phyloP scores from a whole-genome alignment of 2,113 vertebrate genomes.

The Campylomormyrus tamandua region DNA sequence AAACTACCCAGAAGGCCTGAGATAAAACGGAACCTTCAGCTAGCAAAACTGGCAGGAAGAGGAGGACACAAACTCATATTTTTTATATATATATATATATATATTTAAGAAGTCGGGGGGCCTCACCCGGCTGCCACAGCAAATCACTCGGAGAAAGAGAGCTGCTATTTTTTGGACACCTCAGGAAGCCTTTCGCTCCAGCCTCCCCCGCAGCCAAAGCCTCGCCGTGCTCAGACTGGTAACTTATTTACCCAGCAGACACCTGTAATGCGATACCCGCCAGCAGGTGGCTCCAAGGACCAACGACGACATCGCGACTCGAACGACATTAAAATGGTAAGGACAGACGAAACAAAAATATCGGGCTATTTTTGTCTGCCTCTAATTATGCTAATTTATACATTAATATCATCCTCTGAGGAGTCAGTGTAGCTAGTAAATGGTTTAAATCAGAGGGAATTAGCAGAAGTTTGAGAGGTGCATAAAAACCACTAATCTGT shows the following conservation, averaged over 20 bases:
- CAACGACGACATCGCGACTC: background rate
- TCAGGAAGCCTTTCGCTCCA: background rate
- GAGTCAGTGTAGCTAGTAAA: background rate
- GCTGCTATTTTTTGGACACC: background rate
- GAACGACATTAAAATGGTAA: background rate
- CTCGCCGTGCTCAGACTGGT: background rate
- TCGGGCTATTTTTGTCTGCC: background rate
- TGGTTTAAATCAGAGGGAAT: background rate
- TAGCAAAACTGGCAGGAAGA: background rate
- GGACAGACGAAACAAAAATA: background rate
- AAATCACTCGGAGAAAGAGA: background rate
- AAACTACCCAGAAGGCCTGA: background rate
- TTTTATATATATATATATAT: background rate
- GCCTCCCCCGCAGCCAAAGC: background rate
- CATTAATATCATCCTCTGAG: conserved; percentile 13
- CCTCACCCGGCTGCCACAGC: background rate
- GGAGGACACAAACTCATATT: background rate
- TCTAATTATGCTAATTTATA: conserved; percentile 14
- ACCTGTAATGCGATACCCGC: background rate
- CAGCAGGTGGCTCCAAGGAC: conserved; percentile 11
- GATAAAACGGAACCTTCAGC: background rate
- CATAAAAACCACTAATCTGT: background rate
- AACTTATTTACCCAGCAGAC: background rate
- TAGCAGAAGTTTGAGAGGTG: background rate
- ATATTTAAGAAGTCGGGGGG: background rate